Base-by-base conservation (phyloP, 2,797 vertebrate genomes). In the Chrosomus eos region DNA sequence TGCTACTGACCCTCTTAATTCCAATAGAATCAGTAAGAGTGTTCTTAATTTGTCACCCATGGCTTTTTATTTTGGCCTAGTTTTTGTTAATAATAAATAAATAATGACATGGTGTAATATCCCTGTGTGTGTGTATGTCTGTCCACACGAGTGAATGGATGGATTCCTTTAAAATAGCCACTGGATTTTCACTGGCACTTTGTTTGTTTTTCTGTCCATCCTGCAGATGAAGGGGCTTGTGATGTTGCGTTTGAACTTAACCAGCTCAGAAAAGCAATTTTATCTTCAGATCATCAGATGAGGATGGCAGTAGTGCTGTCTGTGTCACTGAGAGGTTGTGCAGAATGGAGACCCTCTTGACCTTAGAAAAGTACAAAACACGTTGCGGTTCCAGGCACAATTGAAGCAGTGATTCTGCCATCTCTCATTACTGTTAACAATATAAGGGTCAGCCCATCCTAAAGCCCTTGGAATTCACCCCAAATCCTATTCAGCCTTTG, bases 351-450 rank as follows among this genome's bases (percentile, higher is more conserved):
- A 48, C 76, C 76, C 76, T 80, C 83, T 80, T 85, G 78, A 76
- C 84, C 79, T 64, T 72, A 80, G 83, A 62, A 72, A 72, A 80
- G 40, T 36, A 67, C 60, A 80, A 81, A 67, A 85, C 51, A 60
- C 60, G 2, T 48, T 40, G 36, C 26, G 45, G 75, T 85, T 86
- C 55, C 82, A 23, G 78, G 66, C 84, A 80, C 84, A 77, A 60
- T 79, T 62, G 84, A 73, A 87, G 89, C 75, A 62, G 87, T 81
- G 75, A 26, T 67, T 62, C 81, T 85, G 88, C 66, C 90, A 88
- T 40, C 64, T 75, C 84, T 70, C 45, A 86, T 90, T 82, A 85
- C 64, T 64, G 60, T 88, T 84, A 87, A 80, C 74, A 85, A 58
- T 79, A 68, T 78, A 80, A 18, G 55, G 67, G 66, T 85, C 75